Conservation (phyloP, 2,888 invertebrate genomes). For the Tryphoninae sp. region DNA sequence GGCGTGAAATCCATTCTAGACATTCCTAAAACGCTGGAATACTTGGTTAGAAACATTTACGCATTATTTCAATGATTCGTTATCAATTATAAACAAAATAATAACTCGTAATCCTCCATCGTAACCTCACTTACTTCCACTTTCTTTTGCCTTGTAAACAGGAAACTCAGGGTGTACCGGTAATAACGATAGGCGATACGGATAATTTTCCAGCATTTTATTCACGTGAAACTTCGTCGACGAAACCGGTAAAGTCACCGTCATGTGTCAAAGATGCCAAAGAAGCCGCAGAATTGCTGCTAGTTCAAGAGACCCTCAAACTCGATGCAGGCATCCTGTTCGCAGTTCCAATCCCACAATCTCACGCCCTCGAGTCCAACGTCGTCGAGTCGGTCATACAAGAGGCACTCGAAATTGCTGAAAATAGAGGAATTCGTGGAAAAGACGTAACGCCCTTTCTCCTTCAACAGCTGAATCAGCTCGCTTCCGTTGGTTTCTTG, state of each 20-base stretch:
- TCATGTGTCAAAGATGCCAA: constrained; percentile 85
- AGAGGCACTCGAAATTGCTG: constrained; percentile 86
- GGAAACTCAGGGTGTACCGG: constrained; percentile 98
- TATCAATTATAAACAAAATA: neutral
- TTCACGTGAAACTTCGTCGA: constrained; percentile 88
- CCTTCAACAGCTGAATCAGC: constrained; percentile 88
- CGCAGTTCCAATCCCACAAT: constrained; percentile 94
- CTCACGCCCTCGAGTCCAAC: constrained; percentile 84
- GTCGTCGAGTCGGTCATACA: constrained; percentile 88
- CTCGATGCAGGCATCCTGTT: constrained; percentile 90
- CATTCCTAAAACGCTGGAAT: constrained; percentile 96
- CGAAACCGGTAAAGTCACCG: constrained; percentile 83
- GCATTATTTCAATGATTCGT: neutral
- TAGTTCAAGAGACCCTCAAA: constrained; percentile 82
- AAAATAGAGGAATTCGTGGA: constrained; percentile 86
- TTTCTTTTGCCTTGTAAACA: constrained; percentile 76
- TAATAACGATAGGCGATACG: constrained; percentile 88
- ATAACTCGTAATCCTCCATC: neutral
- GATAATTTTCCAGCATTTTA: constrained; percentile 96
- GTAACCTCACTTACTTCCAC: neutral
- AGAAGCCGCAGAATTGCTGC: constrained; percentile 90
- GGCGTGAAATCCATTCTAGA: constrained; percentile 99
- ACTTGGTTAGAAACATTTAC: constrained; percentile 85
- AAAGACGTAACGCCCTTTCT: constrained; percentile 97
- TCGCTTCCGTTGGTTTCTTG: constrained; percentile 93